These are phyloP conservation scores for Drosophila hydei DNA, from an alignment of 1,140 invertebrate species.

Conservation along the genomic window DNA sequence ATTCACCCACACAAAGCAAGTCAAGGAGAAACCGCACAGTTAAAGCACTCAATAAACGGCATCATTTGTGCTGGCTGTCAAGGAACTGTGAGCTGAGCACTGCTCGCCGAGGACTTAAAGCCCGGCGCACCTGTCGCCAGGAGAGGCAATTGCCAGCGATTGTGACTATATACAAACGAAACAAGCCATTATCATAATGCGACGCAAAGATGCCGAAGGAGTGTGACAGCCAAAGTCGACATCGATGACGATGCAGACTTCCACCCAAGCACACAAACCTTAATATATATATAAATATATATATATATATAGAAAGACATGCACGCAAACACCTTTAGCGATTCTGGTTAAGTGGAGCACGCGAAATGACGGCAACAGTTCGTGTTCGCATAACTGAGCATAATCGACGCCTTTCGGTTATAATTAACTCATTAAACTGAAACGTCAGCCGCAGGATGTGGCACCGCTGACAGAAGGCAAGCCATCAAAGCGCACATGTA, in stretches of 20 bases:
- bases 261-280: conserved; percentile 44
- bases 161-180: conserved; percentile 63
- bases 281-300: too few relatives aligned
- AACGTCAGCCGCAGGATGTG: conserved; percentile 78
- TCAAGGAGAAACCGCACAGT: conserved; percentile 34
- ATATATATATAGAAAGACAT: neutral
- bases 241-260: conserved; percentile 47
- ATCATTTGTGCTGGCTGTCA: conserved; percentile 58
- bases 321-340: conserved; percentile 32
- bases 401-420: conserved; percentile 82
- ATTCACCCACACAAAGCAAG: conserved; percentile 2
- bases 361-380: conserved; percentile 76
- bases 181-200: conserved; percentile 81
- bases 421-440: conserved; percentile 82
- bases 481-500: conserved; percentile 75
- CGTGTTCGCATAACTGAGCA: conserved; percentile 82
- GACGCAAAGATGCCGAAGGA: conserved; percentile 42
- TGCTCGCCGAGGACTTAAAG: conserved; percentile 56
- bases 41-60: conserved; percentile 75
- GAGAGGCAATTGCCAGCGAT: conserved; percentile 31
- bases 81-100: conserved; percentile 32
- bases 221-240: conserved; percentile 37
- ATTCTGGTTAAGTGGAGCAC: conserved; percentile 77
- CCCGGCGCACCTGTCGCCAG: conserved; percentile 45
- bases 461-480: conserved; percentile 65